These are phyloP conservation scores for Chaetura pelagica DNA, from an alignment of 2,113 vertebrate species.

Conservation along the genomic window DNA sequence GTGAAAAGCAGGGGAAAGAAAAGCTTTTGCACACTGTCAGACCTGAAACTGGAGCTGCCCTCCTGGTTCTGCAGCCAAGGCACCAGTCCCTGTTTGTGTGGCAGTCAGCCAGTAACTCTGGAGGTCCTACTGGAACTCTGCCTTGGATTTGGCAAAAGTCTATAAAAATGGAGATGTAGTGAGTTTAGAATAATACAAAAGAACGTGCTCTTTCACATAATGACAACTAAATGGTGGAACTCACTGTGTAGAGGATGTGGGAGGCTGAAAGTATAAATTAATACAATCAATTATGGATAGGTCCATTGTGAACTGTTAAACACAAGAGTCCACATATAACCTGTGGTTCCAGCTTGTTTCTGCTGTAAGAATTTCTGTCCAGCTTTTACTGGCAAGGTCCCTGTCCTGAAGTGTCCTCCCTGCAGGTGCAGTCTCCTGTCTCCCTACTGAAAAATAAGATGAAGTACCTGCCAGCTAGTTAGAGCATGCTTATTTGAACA, in stretches of 20 bases:
- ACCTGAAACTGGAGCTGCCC: conserved; percentile 6
- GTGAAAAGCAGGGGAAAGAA: neutral
- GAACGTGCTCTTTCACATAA: conserved; percentile 19
- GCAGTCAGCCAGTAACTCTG: conserved; percentile 38
- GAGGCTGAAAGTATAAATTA: conserved; percentile 12
- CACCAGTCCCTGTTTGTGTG: neutral
- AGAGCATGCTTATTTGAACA: neutral
- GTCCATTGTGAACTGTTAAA: neutral
- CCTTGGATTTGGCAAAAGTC: conserved; percentile 25
- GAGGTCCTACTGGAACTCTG: conserved; percentile 49
- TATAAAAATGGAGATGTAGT: conserved; percentile 50
- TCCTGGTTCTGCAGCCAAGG: neutral
- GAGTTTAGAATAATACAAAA: conserved; percentile 20
- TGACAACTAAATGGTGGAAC: neutral
- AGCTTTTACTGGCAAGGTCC: neutral
- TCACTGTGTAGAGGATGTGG: neutral
- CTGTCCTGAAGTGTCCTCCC: neutral
- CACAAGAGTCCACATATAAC: neutral
- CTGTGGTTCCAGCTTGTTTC: neutral
- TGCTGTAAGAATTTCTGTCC: neutral
- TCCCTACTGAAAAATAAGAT: neutral
- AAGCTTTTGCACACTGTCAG: neutral
- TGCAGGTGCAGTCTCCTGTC: neutral
- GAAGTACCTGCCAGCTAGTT: neutral
- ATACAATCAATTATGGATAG: neutral